A percentile compares a stretch with the other conserved stretches of the same genome.
phyloP scores from a whole-genome alignment of 1,140 invertebrate species.

The Mizuhopecten yessoensis region DNA sequence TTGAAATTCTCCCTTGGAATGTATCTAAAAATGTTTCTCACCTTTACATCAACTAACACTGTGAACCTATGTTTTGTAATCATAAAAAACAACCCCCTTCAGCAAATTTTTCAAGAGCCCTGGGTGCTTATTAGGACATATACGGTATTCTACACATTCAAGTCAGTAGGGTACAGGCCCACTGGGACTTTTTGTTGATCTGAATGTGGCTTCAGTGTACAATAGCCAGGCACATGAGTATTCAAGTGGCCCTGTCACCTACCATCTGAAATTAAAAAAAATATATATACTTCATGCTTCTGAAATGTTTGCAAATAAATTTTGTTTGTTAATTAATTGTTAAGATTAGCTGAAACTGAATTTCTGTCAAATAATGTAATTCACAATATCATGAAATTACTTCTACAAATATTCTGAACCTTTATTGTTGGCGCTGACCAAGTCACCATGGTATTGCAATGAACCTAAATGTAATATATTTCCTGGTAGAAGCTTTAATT shows the following conservation, averaged over 20 bases:
- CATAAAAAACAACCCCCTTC: too few species aligned
- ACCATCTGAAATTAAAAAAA: neutral
- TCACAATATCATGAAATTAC: neutral
- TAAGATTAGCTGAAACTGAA: neutral
- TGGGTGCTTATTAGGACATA: too few species aligned
- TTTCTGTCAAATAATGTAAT: neutral
- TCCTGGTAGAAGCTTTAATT: neutral
- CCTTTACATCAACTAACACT: too few species aligned
- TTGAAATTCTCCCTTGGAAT: too few species aligned
- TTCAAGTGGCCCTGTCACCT: too few species aligned
- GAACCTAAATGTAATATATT: neutral
- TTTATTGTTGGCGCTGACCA: neutral
- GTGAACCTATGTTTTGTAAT: too few species aligned
- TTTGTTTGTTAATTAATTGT: neutral
- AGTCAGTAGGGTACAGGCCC: neutral
- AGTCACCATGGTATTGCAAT: neutral
- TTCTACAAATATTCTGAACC: neutral
- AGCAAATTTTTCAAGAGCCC: too few species aligned
- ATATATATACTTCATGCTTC: too few species aligned
- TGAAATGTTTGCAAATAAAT: too few species aligned
- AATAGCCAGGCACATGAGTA: neutral
- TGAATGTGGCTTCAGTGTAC: neutral
- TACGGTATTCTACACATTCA: too few species aligned
- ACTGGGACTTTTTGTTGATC: neutral
- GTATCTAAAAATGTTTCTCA: too few species aligned